Percentiles rank a stretch among this genome's conserved stretches.
Evolutionary conservation across 2,888 invertebrate species (phyloP).

Genomic region (Agapostemon virescens): DNA sequence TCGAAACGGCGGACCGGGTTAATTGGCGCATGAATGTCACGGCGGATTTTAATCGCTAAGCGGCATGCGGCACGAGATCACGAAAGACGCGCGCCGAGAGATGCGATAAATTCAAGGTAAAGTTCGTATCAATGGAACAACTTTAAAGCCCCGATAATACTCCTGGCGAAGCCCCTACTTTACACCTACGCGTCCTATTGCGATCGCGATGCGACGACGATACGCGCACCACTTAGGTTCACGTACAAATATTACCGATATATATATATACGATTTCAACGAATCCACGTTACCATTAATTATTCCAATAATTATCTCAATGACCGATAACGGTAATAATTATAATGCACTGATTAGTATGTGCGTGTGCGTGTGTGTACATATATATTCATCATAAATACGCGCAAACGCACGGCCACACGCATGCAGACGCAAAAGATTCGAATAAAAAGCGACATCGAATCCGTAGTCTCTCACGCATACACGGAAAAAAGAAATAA

Average conservation of each 20-base stretch:
- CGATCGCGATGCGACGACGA: background rate
- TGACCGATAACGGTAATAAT: too few relatives aligned
- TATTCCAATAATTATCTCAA: too few relatives aligned
- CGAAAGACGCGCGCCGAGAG: background rate
- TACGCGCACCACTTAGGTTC: background rate
- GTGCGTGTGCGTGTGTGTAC: too few relatives aligned
- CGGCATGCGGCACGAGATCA: slow-evolving; percentile 12
- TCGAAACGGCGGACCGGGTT: slow-evolving; percentile 49
- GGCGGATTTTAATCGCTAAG: slow-evolving; percentile 46
- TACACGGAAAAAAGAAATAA: background rate
- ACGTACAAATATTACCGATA: background rate
- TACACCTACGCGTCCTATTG: too few relatives aligned
- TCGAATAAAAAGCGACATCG: background rate
- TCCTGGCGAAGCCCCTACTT: background rate
- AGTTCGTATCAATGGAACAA: background rate
- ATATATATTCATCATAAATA: too few relatives aligned
- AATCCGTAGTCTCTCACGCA: background rate
- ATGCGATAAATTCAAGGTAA: slow-evolving; percentile 16
- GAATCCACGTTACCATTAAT: too few relatives aligned
- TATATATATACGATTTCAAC: background rate
- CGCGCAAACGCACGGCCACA: too few relatives aligned
- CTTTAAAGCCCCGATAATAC: background rate
- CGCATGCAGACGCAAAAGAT: background rate
- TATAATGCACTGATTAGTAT: too few relatives aligned
- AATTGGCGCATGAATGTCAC: slow-evolving; percentile 58